Conservation (phyloP, 2,113 vertebrate species). For the Myotis yumanensis region DNA sequence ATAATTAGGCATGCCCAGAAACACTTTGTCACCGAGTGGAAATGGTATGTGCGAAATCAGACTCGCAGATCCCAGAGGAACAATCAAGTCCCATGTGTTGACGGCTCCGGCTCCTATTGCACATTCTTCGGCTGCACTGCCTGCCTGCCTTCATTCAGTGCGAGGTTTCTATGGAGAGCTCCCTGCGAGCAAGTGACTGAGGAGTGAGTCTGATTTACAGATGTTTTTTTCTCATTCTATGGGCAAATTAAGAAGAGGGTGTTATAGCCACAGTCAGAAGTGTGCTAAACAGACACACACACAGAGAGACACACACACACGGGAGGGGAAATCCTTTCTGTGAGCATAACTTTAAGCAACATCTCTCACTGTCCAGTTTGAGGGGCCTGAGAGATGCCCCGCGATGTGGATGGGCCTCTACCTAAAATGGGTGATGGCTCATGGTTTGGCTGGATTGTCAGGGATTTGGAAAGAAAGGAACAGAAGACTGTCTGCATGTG, state of each 20-base stretch:
- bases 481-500: neutral
- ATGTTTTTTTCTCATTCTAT: neutral
- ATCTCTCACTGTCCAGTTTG: neutral
- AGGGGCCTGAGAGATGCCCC: neutral
- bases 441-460: neutral
- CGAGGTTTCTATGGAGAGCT: neutral
- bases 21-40: neutral
- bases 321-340: neutral
- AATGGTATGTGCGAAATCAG: neutral
- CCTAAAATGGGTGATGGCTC: neutral
- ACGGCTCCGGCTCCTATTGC: neutral
- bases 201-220: neutral
- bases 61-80: neutral
- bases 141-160: neutral
- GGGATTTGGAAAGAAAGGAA: slow-evolving; percentile 35
- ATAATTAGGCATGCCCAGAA: neutral
- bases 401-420: neutral
- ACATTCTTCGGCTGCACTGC: neutral
- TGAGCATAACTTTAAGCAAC: neutral
- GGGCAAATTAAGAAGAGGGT: neutral
- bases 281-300: neutral
- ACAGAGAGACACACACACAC: no score
- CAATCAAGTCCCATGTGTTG: neutral
- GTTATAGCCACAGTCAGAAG: neutral
- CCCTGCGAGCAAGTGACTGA: neutral